Evolutionary conservation across 2,113 vertebrate genomes (phyloP).

Genomic region (Thryonomys swinderianus): DNA sequence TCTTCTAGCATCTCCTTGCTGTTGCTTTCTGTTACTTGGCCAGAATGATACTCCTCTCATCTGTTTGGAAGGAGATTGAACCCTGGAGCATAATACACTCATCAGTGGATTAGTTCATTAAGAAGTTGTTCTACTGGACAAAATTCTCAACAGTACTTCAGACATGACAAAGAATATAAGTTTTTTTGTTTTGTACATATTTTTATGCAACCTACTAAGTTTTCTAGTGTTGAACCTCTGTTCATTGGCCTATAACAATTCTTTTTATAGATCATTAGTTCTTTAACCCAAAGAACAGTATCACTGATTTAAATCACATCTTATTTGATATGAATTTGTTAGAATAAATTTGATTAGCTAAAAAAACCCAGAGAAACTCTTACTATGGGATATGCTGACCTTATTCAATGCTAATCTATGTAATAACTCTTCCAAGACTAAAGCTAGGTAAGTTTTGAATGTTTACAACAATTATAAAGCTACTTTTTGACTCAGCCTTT

Average conservation of each 20-base stretch:
- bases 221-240: slow-evolving; percentile 16
- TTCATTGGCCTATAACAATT: background rate
- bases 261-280: background rate
- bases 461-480: background rate
- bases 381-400: background rate
- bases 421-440: background rate
- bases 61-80: background rate
- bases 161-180: background rate
- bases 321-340: background rate
- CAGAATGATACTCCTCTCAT: background rate
- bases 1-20: background rate
- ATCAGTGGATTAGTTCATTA: background rate
- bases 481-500: background rate
- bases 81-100: background rate
- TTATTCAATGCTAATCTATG: background rate
- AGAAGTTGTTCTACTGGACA: background rate
- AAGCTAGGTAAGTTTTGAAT: background rate
- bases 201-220: background rate
- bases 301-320: background rate
- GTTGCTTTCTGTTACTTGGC: background rate
- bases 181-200: background rate
- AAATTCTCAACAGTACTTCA: background rate
- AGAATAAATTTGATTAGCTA: slow-evolving; percentile 21
- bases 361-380: background rate
- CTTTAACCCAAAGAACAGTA: background rate